Percentiles rank a stretch among this genome's conserved stretches.
Conservation (phyloP, 2,113 vertebrate species). For the Semnornis frantzii region DNA sequence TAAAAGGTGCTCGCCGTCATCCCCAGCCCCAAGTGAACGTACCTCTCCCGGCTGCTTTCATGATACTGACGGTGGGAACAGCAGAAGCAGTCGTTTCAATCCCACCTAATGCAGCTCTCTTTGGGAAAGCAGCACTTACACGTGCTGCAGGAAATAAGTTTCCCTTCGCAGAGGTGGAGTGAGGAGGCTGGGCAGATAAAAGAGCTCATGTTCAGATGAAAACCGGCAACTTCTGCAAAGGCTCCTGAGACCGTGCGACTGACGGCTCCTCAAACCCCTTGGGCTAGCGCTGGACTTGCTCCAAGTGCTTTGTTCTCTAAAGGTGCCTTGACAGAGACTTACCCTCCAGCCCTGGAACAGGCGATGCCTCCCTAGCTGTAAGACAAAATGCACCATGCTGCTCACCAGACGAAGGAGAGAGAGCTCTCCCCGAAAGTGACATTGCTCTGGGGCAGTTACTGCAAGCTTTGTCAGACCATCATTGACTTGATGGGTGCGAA, state of each 20-base stretch:
- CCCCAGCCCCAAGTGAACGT: not conserved
- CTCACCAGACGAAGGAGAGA: not conserved
- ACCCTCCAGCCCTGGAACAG: not conserved
- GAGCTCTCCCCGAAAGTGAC: not conserved
- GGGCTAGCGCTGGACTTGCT: not conserved
- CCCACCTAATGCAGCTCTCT: not conserved
- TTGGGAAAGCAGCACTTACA: not conserved
- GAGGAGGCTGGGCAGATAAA: not conserved
- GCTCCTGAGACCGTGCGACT: not conserved
- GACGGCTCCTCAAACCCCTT: not conserved
- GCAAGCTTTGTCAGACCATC: not conserved
- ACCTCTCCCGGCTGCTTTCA: not conserved
- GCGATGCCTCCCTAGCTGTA: not conserved
- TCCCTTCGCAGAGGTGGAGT: not conserved
- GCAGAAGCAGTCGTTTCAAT: not conserved
- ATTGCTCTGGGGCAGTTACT: not conserved
- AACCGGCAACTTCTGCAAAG: not conserved
- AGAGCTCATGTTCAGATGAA: not conserved
- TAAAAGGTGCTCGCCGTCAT: slow-evolving; percentile 3
- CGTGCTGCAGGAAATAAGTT: not conserved
- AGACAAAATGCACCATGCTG: not conserved
- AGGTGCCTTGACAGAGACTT: not conserved
- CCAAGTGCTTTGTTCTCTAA: not conserved
- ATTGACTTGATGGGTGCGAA: not conserved
- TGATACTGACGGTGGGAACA: not conserved